These are phyloP conservation scores for Cylindroiulus punctatus DNA, from an alignment of 2,888 invertebrate genomes.

Conservation along the genomic window DNA sequence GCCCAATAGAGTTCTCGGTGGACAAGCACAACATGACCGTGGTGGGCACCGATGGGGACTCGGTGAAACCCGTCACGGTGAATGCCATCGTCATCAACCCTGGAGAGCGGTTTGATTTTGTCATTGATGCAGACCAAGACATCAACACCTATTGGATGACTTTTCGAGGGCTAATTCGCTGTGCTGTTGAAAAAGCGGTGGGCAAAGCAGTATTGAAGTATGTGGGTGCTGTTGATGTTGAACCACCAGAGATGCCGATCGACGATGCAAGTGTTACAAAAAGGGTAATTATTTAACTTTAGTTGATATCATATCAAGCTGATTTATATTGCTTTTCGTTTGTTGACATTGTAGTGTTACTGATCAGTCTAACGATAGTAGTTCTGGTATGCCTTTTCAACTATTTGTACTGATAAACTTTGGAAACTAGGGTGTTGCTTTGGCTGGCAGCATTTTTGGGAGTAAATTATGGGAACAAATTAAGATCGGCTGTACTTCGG, in stretches of 20 bases:
- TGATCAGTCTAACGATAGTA: too few relatives aligned
- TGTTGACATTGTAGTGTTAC: too few relatives aligned
- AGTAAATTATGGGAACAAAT: too few relatives aligned
- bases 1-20: slow-evolving; percentile 83
- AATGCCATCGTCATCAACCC: slow-evolving; percentile 81
- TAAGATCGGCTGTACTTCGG: too few relatives aligned
- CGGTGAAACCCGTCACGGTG: slow-evolving; percentile 77
- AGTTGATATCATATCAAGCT: too few relatives aligned
- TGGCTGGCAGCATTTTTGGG: too few relatives aligned
- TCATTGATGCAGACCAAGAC: slow-evolving; percentile 78
- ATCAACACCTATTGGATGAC: slow-evolving; percentile 89
- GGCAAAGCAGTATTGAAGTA: slow-evolving; percentile 79
- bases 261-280: not conserved
- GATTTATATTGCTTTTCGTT: too few relatives aligned
- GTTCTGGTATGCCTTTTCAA: too few relatives aligned
- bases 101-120: slow-evolving; percentile 87
- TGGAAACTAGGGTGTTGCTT: too few relatives aligned
- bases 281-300: not conserved
- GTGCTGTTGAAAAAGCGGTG: slow-evolving; percentile 68
- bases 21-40: slow-evolving; percentile 83
- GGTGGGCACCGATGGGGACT: slow-evolving; percentile 82
- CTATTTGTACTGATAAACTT: too few relatives aligned
- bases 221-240: slow-evolving; percentile 70
- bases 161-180: slow-evolving; percentile 86
- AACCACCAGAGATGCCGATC: slow-evolving; percentile 56